These are phyloP conservation scores for Muntiacus muntjak DNA, from an alignment of 2,113 vertebrate genomes.

Conservation along the genomic window DNA sequence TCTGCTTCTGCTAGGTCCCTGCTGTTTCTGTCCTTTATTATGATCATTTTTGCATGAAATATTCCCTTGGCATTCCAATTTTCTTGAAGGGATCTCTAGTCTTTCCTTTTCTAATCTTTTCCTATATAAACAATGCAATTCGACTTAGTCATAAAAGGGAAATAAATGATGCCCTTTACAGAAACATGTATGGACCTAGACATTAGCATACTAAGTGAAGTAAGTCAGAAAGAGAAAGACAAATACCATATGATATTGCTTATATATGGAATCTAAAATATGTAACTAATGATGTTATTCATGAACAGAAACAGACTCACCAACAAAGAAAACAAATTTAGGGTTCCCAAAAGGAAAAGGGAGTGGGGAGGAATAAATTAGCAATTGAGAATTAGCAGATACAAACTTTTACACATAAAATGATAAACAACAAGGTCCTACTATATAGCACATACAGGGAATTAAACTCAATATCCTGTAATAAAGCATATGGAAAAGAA, in stretches of 20 bases:
- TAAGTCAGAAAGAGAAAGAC: background rate
- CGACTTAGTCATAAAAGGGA: background rate
- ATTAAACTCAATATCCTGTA: background rate
- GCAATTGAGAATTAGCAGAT: background rate
- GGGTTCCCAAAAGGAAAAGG: background rate
- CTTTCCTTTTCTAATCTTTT: background rate
- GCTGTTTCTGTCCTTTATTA: background rate
- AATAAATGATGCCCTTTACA: background rate
- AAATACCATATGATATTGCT: background rate
- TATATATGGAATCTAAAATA: background rate
- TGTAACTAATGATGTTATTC: background rate
- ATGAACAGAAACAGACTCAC: background rate
- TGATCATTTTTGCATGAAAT: background rate
- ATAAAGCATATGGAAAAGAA: background rate
- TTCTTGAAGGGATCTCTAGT: background rate
- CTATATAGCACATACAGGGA: background rate
- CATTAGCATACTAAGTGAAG: background rate
- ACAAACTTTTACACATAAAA: background rate
- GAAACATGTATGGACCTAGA: background rate
- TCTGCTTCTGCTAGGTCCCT: background rate
- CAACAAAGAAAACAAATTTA: background rate
- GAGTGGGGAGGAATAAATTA: background rate
- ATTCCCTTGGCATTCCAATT: background rate
- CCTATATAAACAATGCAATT: background rate
- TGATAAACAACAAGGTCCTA: background rate